Percentiles rank a stretch among this genome's conserved stretches.
Conservation (phyloP, 2,888 invertebrate genomes). For the Lomographa bimaculata region DNA sequence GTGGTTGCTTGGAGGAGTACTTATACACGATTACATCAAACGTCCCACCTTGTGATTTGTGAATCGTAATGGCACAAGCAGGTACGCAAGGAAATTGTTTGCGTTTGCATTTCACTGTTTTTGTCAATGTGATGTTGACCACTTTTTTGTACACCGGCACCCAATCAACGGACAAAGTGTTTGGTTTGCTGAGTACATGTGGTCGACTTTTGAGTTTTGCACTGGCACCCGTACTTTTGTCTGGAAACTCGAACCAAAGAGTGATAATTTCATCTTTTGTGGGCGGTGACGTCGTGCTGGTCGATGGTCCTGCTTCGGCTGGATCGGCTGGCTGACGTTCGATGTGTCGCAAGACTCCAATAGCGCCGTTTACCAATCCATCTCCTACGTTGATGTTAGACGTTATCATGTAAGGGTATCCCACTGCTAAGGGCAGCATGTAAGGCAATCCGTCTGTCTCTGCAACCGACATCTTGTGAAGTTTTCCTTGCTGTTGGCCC, state of each 20-base stretch:
- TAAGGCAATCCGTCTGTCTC: background rate
- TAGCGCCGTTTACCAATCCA: background rate
- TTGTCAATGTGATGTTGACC: conserved; percentile 32
- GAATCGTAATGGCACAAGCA: conserved; percentile 5
- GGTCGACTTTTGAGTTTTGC: conserved; percentile 16
- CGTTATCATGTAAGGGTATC: too few species aligned
- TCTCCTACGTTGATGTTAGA: background rate
- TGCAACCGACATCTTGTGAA: background rate
- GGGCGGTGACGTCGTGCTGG: too few species aligned
- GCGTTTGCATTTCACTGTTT: conserved; percentile 31
- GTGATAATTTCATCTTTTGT: conserved; percentile 22
- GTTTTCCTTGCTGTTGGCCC: too few species aligned
- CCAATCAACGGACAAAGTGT: conserved; percentile 2
- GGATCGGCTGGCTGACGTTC: too few species aligned
- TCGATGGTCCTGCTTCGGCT: too few species aligned
- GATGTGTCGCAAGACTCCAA: background rate
- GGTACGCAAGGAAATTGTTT: conserved; percentile 33
- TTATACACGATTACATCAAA: conserved; percentile 31
- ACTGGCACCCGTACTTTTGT: background rate
- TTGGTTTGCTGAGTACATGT: too few species aligned
- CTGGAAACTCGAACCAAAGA: conserved; percentile 29
- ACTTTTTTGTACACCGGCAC: conserved; percentile 7
- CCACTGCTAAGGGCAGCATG: background rate
- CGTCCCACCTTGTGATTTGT: conserved; percentile 33
- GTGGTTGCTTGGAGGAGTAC: conserved; percentile 28